These are phyloP conservation scores for Apostichopus japonicus DNA, from an alignment of 35 echinoderm and acorn worm species.

Conservation along the genomic window DNA sequence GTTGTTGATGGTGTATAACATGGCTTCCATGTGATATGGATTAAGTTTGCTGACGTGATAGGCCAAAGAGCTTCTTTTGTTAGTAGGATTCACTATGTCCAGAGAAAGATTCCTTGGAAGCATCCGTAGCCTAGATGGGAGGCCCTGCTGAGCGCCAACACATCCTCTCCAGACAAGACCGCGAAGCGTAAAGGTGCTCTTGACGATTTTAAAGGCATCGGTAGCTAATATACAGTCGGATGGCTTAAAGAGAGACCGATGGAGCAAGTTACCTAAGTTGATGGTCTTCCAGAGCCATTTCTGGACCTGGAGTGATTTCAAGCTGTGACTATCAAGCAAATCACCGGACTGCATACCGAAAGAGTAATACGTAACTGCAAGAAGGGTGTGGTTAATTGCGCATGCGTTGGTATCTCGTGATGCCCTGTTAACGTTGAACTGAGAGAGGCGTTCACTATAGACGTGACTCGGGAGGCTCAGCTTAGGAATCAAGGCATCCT, in stretches of 20 bases:
- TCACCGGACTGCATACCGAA: constrained; percentile 45
- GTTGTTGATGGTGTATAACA: constrained; percentile 18
- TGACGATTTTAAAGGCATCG: constrained; percentile 32
- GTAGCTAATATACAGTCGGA: neutral
- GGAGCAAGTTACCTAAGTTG: neutral
- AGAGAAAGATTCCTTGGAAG: constrained; percentile 16
- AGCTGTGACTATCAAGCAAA: neutral
- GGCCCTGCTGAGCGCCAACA: neutral
- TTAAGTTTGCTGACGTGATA: neutral
- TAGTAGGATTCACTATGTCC: constrained; percentile 11
- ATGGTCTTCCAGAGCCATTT: constrained; percentile 47
- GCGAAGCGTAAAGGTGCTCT: neutral
- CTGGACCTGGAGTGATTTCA: neutral
- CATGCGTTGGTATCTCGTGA: neutral
- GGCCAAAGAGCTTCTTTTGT: neutral
- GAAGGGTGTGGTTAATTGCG: constrained; percentile 36
- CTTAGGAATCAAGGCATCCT: neutral
- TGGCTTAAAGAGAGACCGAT: neutral
- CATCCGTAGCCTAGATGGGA: neutral
- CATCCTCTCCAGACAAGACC: neutral
- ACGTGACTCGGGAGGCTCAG: constrained; percentile 3
- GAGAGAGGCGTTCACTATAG: constrained; percentile 1
- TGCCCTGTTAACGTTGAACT: constrained; percentile 6
- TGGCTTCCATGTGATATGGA: neutral
- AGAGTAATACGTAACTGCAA: constrained; percentile 12